These are phyloP conservation scores for Connochaetes taurinus DNA, from an alignment of 2,113 vertebrate genomes.

Conservation along the genomic window DNA sequence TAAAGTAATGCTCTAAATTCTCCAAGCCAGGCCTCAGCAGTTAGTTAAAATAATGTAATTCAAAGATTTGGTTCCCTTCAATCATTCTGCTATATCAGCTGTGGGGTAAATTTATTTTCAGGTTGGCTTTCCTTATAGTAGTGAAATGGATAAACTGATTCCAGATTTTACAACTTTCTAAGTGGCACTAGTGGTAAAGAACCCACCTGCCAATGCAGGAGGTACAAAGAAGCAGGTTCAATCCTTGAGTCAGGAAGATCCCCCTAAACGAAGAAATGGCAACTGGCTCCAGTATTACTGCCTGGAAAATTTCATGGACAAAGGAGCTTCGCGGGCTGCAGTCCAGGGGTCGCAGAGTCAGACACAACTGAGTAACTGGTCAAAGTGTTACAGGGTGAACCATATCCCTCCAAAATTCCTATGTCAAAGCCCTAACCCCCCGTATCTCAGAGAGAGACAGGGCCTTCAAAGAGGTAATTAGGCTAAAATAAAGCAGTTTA, in stretches of 20 bases:
- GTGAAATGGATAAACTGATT: background rate
- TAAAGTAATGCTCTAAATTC: too few species aligned
- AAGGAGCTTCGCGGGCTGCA: accelerated
- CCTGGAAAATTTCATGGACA: background rate
- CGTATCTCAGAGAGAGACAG: background rate
- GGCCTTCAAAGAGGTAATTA: background rate
- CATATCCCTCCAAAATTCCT: background rate
- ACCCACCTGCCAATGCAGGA: background rate
- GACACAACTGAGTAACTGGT: background rate
- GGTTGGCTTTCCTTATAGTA: background rate
- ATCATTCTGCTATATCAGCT: background rate
- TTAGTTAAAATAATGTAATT: background rate
- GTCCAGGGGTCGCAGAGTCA: background rate
- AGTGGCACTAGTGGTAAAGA: background rate
- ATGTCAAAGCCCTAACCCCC: background rate
- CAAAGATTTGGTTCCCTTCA: background rate
- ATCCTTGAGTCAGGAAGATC: background rate
- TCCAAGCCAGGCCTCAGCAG: background rate
- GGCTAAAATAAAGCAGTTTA: background rate
- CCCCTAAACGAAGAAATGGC: background rate
- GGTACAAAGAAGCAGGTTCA: background rate
- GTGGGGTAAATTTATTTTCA: background rate
- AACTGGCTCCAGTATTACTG: background rate
- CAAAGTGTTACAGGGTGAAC: background rate
- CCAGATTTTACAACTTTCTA: background rate